Evolutionary conservation across 2,888 invertebrate species (phyloP).

Genomic region (Protodeltote pygarga): DNA sequence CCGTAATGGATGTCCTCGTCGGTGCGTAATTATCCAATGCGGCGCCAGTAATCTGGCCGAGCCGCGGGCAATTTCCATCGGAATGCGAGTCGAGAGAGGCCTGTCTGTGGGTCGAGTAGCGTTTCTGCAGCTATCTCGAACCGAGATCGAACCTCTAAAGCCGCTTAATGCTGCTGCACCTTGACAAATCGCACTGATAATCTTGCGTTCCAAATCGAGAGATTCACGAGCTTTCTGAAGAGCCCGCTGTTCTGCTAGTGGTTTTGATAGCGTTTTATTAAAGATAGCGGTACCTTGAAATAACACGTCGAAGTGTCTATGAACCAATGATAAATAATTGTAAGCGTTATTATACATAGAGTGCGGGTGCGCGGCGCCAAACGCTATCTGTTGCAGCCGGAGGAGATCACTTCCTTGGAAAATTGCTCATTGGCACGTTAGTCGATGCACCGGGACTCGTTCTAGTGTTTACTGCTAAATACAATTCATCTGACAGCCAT

Average conservation of each 20-base stretch:
- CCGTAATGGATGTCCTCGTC: conserved; percentile 79
- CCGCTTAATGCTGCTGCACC: conserved; percentile 55
- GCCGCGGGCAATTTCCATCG: conserved; percentile 75
- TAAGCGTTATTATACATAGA: conserved; percentile 56
- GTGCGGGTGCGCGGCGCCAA: conserved; percentile 45
- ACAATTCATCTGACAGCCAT: conserved; percentile 50
- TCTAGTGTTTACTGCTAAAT: conserved; percentile 52
- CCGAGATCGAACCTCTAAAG: conserved; percentile 58
- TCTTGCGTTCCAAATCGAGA: conserved; percentile 53
- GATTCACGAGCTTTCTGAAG: conserved; percentile 48
- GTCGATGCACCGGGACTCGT: conserved; percentile 23
- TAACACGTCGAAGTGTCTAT: conserved; percentile 42
- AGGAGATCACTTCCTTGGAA: conserved; percentile 67
- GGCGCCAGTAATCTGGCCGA: conserved; percentile 75
- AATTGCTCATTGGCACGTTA: conserved; percentile 66
- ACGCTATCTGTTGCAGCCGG: conserved; percentile 54
- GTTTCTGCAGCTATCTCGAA: conserved; percentile 70
- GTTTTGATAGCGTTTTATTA: conserved; percentile 45
- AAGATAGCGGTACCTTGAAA: conserved; percentile 51
- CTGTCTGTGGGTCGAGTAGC: conserved; percentile 72
- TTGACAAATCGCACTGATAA: conserved; percentile 69
- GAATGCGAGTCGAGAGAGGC: conserved; percentile 67
- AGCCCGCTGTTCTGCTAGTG: conserved; percentile 42
- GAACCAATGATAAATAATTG: conserved; percentile 51
- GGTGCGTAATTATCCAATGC: conserved; percentile 76